Percentiles rank a stretch among this genome's conserved stretches.
These are phyloP conservation scores for Danio aesculapii DNA, from an alignment of 2,797 vertebrate genomes.

Conservation along the genomic window DNA sequence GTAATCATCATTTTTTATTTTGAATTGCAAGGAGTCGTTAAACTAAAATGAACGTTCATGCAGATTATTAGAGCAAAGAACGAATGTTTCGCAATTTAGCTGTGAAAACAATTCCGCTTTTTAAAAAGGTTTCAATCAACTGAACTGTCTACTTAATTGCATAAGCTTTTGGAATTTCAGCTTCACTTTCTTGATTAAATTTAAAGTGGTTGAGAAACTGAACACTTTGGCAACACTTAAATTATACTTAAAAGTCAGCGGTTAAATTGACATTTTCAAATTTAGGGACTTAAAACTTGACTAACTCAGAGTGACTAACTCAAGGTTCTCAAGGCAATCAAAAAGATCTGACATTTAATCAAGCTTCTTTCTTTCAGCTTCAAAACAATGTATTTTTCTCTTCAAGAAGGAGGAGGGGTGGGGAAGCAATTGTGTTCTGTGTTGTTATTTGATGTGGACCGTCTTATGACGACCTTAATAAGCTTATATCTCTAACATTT, in stretches of 20 bases:
- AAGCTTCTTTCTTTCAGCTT: neutral
- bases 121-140: neutral
- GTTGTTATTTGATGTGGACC: slow-evolving; percentile 31
- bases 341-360: slow-evolving; percentile 20
- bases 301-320: neutral
- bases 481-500: slow-evolving; percentile 10
- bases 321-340: neutral
- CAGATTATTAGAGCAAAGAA: neutral
- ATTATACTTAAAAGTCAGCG: neutral
- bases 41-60: neutral
- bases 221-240: slow-evolving; percentile 14
- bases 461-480: slow-evolving; percentile 13
- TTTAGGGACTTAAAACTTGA: neutral
- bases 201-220: neutral
- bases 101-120: no score
- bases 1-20: neutral
- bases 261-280: neutral
- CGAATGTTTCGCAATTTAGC: neutral
- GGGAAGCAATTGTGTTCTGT: slow-evolving; percentile 6
- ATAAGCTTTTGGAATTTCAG: neutral
- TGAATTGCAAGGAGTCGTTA: neutral
- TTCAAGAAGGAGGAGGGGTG: neutral
- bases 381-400: neutral
- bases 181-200: neutral
- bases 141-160: neutral